Evolutionary conservation across 2,797 vertebrate species (phyloP), one percentile per base, ranked within the genome.

Genomic region (Acanthiza pusilla): DNA sequence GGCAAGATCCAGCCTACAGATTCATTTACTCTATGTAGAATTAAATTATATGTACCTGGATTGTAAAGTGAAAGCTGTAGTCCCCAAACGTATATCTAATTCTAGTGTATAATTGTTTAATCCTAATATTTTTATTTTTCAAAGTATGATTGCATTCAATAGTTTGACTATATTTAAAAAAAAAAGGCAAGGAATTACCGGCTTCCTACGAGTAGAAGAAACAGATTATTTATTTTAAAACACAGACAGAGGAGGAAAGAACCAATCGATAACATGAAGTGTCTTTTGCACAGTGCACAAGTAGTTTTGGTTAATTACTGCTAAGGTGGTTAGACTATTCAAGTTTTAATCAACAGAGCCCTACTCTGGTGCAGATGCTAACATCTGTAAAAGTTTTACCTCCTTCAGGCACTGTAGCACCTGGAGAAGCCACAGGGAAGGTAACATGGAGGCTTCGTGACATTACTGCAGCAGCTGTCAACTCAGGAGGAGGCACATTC

Each of bases 351-450:
- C 96, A 96, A 94, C 79, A 78, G 88, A 96, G 48, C 78, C 79
- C 70, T 89, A 70, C 80, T 80, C 89, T 54, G 67, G 79, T 95
- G 89, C 94, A 95, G 96, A 94, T 96, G 91, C 88, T 93, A 96
- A 94, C 96, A 97, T 97, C 97, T 98, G 98, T 93, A 96, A 70
- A 96, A 97, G 94, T 94, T 82, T 95, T 80, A 95, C 88, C 91
- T 97, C 97, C 96, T 96, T 76, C 53, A 91, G 96, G 95, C 97
- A 67, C 17, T 50, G 67, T 5, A 90, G 93, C 97, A 98, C 97
- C 98, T 98, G 97, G 92, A 95, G 71, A 94, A 97, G 71, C 97
- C 95, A 97, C 92, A 36, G 96, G 97, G 83, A 97, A 94, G 95
- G 75, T 70, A 97, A 96, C 89, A 57, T 23, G 85, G 97, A 91